Percentiles rank a stretch among this genome's conserved stretches.
phyloP scores from a whole-genome alignment of 2,113 vertebrate genomes.

The Oryzias curvinotus region DNA sequence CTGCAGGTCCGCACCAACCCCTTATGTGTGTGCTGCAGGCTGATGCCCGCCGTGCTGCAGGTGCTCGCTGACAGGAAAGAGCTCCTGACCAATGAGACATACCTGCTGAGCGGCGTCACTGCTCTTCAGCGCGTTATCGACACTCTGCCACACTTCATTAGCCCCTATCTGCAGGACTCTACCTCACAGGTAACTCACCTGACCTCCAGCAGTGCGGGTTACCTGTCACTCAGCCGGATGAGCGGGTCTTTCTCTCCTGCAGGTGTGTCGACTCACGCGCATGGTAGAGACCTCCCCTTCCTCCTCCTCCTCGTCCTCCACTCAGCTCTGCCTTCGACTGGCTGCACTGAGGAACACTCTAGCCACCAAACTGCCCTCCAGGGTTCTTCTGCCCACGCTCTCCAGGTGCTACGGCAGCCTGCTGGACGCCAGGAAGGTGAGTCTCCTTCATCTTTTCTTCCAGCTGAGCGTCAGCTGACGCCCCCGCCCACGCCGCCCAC shows the following conservation, averaged over 20 bases:
- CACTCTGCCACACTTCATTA: slow-evolving; percentile 90
- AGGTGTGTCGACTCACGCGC: slow-evolving; percentile 85
- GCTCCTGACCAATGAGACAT: slow-evolving; percentile 82
- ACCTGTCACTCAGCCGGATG: neutral
- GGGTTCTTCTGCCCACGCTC: slow-evolving; percentile 87
- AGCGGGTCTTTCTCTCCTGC: neutral
- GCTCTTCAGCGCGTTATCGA: slow-evolving; percentile 88
- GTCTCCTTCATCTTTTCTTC: neutral
- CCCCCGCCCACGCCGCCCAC: too few species aligned
- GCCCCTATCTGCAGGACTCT: slow-evolving; percentile 87
- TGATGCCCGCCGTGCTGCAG: slow-evolving; percentile 87
- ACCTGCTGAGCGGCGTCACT: slow-evolving; percentile 88
- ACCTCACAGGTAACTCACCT: slow-evolving; percentile 69
- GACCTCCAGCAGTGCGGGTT: too few species aligned
- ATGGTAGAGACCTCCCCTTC: slow-evolving; percentile 70
- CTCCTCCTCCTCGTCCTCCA: slow-evolving; percentile 58
- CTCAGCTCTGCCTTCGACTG: slow-evolving; percentile 80
- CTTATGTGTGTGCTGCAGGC: slow-evolving; percentile 61
- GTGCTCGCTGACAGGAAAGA: slow-evolving; percentile 80
- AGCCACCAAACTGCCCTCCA: slow-evolving; percentile 83
- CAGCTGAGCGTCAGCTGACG: too few species aligned
- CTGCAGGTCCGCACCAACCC: neutral
- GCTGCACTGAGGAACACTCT: slow-evolving; percentile 81
- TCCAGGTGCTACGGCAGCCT: slow-evolving; percentile 80
- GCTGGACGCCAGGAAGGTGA: slow-evolving; percentile 80